Evolutionary conservation across 1,140 invertebrate species (phyloP), one percentile per base, ranked within the genome.

Genomic region (Antheraea pernyi): DNA sequence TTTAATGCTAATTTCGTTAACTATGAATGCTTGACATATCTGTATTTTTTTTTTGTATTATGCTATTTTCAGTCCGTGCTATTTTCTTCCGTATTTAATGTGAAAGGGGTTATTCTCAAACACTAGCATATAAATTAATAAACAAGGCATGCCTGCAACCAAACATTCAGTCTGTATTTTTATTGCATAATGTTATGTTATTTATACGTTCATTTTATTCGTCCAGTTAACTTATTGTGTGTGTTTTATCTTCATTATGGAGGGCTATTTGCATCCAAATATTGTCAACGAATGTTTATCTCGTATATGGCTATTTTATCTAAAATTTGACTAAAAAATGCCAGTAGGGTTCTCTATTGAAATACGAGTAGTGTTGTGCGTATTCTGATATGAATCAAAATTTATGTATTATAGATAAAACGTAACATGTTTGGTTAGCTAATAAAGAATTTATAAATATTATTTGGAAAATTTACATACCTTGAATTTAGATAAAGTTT

Each of bases 251-350:
- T 82, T 60, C 72, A 71, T 79, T 78, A 81, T 80, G 66, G 74
- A 65, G 58, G 61, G 72, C 73, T 75, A 85, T 85, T 84, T 80
- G 78, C 76, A 84, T 85, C 78, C 79, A 78, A 85, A 85, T 82
- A 76, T 76, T 74, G 74, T 76, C 77, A 79, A 70, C 69, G 59
- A 77, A 77, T 71, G 72, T 67, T 79, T 71, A 67, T 72, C 46
- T 68, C 48, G 66, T 69, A 58, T 74, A 42, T 53, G 22, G 71
- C 71, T 72, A 70, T 70, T 78, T 80, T 75, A 78, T 78, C 79
- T 73, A 70, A 72, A 73, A 71, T 72, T 53, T 53, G 46, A 53
- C 46, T 53, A 6, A 68, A 74, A 80, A 75, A 36, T 66, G 62
- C 37, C 62, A 9, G 37, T 64, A 64, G 11, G 60, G 19, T 36